phyloP scores from a whole-genome alignment of 2,797 vertebrate genomes.

The Rhinichthys osculus region DNA sequence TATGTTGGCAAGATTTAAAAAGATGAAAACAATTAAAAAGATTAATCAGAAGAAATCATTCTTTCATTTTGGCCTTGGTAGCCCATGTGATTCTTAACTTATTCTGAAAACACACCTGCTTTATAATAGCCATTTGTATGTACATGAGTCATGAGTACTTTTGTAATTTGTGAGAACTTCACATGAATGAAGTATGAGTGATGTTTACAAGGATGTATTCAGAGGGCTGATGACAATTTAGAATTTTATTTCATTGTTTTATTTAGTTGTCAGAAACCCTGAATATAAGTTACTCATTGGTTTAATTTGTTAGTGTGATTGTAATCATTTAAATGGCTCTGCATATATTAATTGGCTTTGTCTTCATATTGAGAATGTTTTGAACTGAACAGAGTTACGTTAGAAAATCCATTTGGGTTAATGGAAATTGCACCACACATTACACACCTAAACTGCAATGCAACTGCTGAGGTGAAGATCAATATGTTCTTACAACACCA shows the following conservation, averaged over 20 bases:
- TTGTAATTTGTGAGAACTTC: neutral
- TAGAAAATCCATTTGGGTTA: neutral
- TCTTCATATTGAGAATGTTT: neutral
- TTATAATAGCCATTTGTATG: neutral
- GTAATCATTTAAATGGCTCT: slow-evolving; percentile 4
- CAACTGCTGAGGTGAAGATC: neutral
- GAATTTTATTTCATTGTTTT: neutral
- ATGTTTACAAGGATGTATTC: neutral
- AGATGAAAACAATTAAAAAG: neutral
- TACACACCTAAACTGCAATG: neutral
- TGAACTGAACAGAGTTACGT: neutral
- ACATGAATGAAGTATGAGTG: neutral
- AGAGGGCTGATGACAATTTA: neutral
- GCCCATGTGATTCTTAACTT: neutral
- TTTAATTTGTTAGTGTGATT: neutral
- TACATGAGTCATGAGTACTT: slow-evolving; percentile 1
- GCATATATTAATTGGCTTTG: slow-evolving; percentile 1
- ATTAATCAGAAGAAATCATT: neutral
- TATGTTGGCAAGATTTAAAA: neutral
- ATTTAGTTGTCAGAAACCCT: neutral
- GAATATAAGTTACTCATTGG: neutral
- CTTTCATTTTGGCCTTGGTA: neutral
- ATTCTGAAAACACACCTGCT: slow-evolving; percentile 1
- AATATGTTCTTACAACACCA: neutral
- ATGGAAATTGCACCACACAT: neutral